A percentile compares a stretch with the other conserved stretches of the same genome.
Conservation (phyloP, 2,888 invertebrate genomes). For the Stenolophus ochropezus region DNA sequence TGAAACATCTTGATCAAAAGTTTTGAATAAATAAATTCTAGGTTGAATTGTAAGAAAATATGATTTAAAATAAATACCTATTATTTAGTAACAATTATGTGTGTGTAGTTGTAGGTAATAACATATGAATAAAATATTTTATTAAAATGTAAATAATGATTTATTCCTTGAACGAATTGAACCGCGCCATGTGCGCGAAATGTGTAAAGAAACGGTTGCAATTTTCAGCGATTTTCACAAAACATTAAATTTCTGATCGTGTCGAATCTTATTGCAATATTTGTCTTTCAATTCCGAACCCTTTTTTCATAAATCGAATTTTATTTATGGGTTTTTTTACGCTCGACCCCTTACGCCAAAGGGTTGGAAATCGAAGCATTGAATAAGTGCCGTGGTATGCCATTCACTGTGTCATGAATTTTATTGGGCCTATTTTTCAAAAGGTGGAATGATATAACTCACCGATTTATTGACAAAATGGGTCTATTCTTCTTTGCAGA, state of each 20-base stretch:
- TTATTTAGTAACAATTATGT: too few species aligned
- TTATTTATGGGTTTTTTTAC: slow-evolving; percentile 62
- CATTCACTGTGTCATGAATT: slow-evolving; percentile 16
- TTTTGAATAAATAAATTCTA: too few species aligned
- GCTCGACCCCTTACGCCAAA: neutral
- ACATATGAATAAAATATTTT: neutral
- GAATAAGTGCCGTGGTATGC: neutral
- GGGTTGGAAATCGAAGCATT: slow-evolving; percentile 46
- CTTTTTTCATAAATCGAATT: slow-evolving; percentile 63
- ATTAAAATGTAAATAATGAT: too few species aligned
- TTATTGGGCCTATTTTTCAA: slow-evolving; percentile 1
- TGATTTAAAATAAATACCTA: too few species aligned
- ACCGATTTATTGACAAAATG: neutral
- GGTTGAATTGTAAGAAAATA: too few species aligned
- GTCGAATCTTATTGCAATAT: slow-evolving; percentile 60
- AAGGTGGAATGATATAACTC: neutral
- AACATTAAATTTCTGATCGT: slow-evolving; percentile 62
- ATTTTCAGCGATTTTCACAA: slow-evolving; percentile 58
- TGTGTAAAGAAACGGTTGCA: slow-evolving; percentile 1
- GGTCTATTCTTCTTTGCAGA: neutral
- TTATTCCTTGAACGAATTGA: slow-evolving; percentile 26
- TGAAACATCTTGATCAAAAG: too few species aligned
- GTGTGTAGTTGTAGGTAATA: too few species aligned
- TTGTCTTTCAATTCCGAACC: slow-evolving; percentile 57
- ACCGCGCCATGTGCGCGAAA: neutral